These are phyloP conservation scores for Castor canadensis DNA, from an alignment of 2,113 vertebrate species.

Conservation along the genomic window DNA sequence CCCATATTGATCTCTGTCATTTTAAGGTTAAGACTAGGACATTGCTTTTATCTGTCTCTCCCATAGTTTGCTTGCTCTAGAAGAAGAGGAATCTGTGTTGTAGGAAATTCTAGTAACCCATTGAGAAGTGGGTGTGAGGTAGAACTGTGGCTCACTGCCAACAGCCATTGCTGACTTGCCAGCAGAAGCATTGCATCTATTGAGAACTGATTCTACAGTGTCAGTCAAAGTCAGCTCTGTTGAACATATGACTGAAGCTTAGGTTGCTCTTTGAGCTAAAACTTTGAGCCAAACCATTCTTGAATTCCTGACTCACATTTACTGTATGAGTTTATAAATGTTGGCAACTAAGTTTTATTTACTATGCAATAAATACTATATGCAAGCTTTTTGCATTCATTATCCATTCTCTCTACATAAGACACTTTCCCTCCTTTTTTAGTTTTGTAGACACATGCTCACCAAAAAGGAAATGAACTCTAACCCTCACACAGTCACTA, in stretches of 20 bases:
- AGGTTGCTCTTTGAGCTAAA: neutral
- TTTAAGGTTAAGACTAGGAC: too few species aligned
- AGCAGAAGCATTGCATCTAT: accelerated
- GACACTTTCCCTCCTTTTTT: neutral
- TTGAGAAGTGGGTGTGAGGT: neutral
- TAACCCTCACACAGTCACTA: too few species aligned
- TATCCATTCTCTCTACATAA: neutral
- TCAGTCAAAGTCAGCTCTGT: neutral
- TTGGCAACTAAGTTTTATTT: too few species aligned
- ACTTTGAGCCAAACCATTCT: neutral
- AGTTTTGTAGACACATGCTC: neutral
- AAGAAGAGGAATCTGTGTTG: too few species aligned
- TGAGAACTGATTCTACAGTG: neutral
- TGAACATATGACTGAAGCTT: accelerated
- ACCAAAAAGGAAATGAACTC: too few species aligned
- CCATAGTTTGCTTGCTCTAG: too few species aligned
- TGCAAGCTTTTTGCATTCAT: neutral
- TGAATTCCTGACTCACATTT: neutral
- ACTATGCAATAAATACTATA: neutral
- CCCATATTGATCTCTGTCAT: too few species aligned
- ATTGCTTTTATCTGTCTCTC: too few species aligned
- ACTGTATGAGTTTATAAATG: neutral
- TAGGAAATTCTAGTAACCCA: accelerated
- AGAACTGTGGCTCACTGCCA: too few species aligned
- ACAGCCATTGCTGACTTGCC: neutral